phyloP scores from a whole-genome alignment of 2,888 invertebrate genomes.

The Gastracanthus pulcherrimus region DNA sequence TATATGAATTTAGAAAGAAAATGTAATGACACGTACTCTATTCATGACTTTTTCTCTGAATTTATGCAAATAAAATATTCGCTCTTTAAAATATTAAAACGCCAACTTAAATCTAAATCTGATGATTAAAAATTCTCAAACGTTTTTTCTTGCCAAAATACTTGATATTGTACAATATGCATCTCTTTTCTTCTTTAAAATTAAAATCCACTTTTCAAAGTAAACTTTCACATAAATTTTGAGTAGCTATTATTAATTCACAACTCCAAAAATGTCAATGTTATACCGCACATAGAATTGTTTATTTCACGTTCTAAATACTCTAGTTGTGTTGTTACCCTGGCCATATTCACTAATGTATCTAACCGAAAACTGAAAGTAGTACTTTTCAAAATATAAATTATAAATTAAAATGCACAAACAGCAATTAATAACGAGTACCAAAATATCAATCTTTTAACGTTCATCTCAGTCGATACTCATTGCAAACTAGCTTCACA shows the following conservation, averaged over 20 bases:
- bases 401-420: no score
- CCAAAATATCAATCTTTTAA: no score
- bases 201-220: no score
- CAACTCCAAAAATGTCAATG: neutral
- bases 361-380: neutral
- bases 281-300: neutral
- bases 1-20: no score
- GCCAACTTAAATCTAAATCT: neutral
- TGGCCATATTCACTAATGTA: neutral
- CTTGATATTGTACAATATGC: neutral
- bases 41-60: no score
- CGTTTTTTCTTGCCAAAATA: neutral
- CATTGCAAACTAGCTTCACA: no score
- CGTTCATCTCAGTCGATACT: no score
- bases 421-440: no score
- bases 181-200: neutral
- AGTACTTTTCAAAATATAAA: no score
- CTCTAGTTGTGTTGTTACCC: neutral
- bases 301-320: neutral
- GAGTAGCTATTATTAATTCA: neutral
- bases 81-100: neutral
- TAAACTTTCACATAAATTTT: neutral
- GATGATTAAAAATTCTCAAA: no score
- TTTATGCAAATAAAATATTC: neutral
- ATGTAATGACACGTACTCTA: no score